Base-by-base conservation (phyloP, 2,888 invertebrate genomes). In the Lissonota sp. region DNA sequence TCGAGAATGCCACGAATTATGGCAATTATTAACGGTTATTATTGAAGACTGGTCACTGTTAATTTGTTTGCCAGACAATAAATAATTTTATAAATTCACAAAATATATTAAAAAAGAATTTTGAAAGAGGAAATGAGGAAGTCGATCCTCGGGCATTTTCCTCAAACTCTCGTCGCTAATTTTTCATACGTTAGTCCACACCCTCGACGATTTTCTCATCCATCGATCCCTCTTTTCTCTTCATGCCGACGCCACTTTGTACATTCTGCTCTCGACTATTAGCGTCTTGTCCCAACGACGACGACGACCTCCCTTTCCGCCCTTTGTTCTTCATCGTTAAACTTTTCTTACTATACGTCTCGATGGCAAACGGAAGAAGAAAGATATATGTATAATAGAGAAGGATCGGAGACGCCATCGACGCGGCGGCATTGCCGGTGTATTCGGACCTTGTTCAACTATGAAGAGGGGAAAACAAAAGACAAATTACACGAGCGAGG, bases 161-260 rank as follows among this genome's bases (percentile, higher is more conserved):
- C 88, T 87, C 87, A 75, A 87, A 87, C 26, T 62, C 44, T 89
- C 87, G 89, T 90, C 89, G 88, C 87, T 91, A 89, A 91, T 91
- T 90, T 90, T 90, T 90, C 90, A 88, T 88, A 86, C 86, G 85
- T 87, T 88, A 84, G 85, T 84, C 84, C 53, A n/a, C 67, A 69
- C 70, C 63, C 81, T 76, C 74, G 51, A 42, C 76, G 70, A 83
- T 77, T 69, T 72, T 69, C 72, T 64, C 74, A 53, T 79, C 57
- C 26, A 78, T 63, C 51, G 55, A 37, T 62, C 63, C 66, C 62
- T 71, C 55, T 60, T 44, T 40, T 57, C 66, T 76, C 57, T 79
- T 26, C 55, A 14, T 14, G 7, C 26, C 70, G 49, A 66, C 8
- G 40, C 74, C 70, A 79, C 14, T 60, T 73, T 72, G 63, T 80